Evolutionary conservation across 2,113 vertebrate genomes (phyloP), one percentile per base, ranked within the genome.

Genomic region (Hippocampus barbouri): DNA sequence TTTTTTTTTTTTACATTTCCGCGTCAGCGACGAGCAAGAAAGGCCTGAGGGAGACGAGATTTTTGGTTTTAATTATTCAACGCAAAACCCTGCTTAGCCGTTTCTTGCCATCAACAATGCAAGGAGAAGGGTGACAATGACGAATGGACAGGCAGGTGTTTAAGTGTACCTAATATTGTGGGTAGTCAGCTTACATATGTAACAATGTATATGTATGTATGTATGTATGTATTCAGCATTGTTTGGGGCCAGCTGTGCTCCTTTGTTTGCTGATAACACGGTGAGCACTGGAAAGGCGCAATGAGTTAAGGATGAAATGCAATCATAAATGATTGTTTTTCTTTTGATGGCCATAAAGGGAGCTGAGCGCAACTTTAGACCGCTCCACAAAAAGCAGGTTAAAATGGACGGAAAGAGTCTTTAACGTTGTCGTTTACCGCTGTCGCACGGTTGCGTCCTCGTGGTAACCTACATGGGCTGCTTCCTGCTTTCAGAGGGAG

Each of bases 401-500:
- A 56, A 56, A 53, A 51, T 59, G 11, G 9, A 8, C 40, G 51
- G 18, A 54, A 23, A 57, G 23, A 60, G 25, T 60, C 18, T 51
- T 51, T 7, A 51, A 51, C 47, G 5, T 51, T 18, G 6, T 20
- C 18, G 16, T 40, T 40, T 40, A 40, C 23, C 9, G 14, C 41
- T 18, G 25, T 40, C 60, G 18, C 18, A 77, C 43, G 66, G 74
- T 67, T 5, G 16, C 45, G 72, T 81, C 71, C 79, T 80, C 78
- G 85, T 83, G 74, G 79, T 86, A 86, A 65, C n/a, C n/a, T n/a
- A n/a, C 40, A 15, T 2, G 21, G n/a, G 84, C 79, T 59, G 56
- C 78, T 71, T 62, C 68, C 54, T 83, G 8, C 21, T 89, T 86
- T 0, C 93, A 98, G 97, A 92, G 97, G 76, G 97, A 99, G 72